Evolutionary conservation across 2,888 invertebrate genomes (phyloP).

Genomic region (Sesamia inferens): DNA sequence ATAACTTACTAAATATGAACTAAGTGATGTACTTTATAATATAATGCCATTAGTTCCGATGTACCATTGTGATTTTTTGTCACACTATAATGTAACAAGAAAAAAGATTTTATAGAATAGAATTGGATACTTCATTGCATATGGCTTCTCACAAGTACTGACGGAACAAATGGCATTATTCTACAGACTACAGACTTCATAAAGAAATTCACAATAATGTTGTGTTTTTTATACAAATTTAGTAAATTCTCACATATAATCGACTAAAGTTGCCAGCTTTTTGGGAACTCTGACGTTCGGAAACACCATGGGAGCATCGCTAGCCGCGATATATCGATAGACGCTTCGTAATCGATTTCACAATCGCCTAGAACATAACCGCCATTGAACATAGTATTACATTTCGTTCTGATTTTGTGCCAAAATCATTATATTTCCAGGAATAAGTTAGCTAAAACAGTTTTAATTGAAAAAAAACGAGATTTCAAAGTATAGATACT

Average conservation of each 20-base stretch:
- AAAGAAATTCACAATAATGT: slow-evolving; percentile 41
- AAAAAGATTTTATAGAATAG: slow-evolving; percentile 50
- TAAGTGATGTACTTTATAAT: slow-evolving; percentile 27
- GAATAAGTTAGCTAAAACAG: slow-evolving; percentile 15
- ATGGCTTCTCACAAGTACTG: slow-evolving; percentile 46
- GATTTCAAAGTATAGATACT: not conserved
- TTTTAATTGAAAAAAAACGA: slow-evolving; percentile 40
- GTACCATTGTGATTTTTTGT: slow-evolving; percentile 45
- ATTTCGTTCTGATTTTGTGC: not conserved
- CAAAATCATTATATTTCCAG: slow-evolving; percentile 21
- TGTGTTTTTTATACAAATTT: slow-evolving; percentile 33
- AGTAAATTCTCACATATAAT: slow-evolving; percentile 61
- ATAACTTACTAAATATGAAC: slow-evolving; percentile 62
- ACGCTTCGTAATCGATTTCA: slow-evolving; percentile 53
- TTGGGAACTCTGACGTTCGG: slow-evolving; percentile 71
- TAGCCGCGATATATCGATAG: slow-evolving; percentile 59
- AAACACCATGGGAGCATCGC: slow-evolving; percentile 78
- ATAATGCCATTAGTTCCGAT: slow-evolving; percentile 36
- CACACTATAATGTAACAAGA: slow-evolving; percentile 50
- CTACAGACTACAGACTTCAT: slow-evolving; percentile 18
- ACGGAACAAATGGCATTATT: slow-evolving; percentile 41
- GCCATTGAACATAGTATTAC: slow-evolving; percentile 16
- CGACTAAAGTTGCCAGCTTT: slow-evolving; percentile 72
- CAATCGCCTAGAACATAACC: slow-evolving; percentile 40
- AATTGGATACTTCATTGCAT: slow-evolving; percentile 57